Percentiles rank a stretch among this genome's conserved stretches.
Conservation (phyloP, 2,113 vertebrate species). For the Bubo bubo region DNA sequence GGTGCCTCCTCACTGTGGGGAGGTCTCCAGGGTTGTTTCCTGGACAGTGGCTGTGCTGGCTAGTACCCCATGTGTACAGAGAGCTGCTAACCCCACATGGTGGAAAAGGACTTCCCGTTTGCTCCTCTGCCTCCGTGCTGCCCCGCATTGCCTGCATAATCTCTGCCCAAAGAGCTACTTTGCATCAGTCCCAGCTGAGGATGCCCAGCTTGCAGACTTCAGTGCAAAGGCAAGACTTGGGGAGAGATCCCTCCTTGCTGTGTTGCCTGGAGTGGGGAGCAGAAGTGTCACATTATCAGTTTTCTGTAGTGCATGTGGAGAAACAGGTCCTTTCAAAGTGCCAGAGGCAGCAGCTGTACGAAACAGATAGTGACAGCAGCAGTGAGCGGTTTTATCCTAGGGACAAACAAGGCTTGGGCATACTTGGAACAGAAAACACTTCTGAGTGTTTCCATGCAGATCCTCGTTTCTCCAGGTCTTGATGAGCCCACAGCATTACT, state of each 20-base stretch:
- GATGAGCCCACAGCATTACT: rapidly evolving
- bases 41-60: background rate
- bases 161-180: background rate
- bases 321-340: background rate
- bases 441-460: background rate
- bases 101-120: background rate
- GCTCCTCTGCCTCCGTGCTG: background rate
- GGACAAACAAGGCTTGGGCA: background rate
- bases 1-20: background rate
- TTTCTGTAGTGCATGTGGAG: rapidly evolving
- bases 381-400: background rate
- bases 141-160: rapidly evolving
- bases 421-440: background rate
- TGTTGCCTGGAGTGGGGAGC: background rate
- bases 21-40: background rate
- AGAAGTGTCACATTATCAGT: rapidly evolving
- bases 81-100: background rate
- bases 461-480: background rate
- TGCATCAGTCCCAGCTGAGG: background rate
- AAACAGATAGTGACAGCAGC: background rate
- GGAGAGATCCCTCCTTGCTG: background rate
- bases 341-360: background rate
- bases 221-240: background rate
- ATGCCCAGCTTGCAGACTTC: background rate
- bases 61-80: background rate